Evolutionary conservation across 1,140 invertebrate genomes (phyloP), one percentile per base, ranked within the genome.

Genomic region (Drosophila teissieri): DNA sequence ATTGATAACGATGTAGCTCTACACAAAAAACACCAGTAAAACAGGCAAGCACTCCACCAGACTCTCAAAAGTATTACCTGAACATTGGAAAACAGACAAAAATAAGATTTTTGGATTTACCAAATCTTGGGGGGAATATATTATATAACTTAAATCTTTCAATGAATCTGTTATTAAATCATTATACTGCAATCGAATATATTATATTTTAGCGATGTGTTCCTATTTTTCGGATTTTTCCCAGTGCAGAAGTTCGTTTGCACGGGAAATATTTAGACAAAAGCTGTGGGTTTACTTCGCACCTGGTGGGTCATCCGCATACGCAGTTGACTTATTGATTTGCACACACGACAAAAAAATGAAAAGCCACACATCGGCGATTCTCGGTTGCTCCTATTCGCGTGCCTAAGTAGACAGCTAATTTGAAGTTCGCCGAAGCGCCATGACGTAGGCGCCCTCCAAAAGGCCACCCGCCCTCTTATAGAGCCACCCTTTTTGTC

Each of bases 391-490:
- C 37, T 89, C 53, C 77, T 44, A 75, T 44, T 89, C 56, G 80
- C 80, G 80, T 84, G 80, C 73, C 85, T 84, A 89, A 89, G 89
- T 89, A 89, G 84, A 84, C 84, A 89, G 84, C 84, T 89, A 89
- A 89, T 89, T 89, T 89, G 52, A 89, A 74, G 83, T 88, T 69
- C 77, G 88, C 79, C 70, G 83, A 74, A 78, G 80, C 69, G 52
- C 57, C 73, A 84, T 89, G 84, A 89, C 84, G 84, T 89, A 77
- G 84, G 78, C 69, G 57, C 40, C 31, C 31, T 40, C 37, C n/a
- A 11, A 10, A 31, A 19, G 12, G 14, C 31, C 31, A 1, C 45
- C 37, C 49, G 22, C 15, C 14, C 14, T 19, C 31, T 17, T 24
- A 45, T 68, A 22, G 14, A 36, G 12, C 49, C 27, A 17, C 42